Evolutionary conservation across 2,797 vertebrate species (phyloP).

Genomic region (Eremophila alpestris): DNA sequence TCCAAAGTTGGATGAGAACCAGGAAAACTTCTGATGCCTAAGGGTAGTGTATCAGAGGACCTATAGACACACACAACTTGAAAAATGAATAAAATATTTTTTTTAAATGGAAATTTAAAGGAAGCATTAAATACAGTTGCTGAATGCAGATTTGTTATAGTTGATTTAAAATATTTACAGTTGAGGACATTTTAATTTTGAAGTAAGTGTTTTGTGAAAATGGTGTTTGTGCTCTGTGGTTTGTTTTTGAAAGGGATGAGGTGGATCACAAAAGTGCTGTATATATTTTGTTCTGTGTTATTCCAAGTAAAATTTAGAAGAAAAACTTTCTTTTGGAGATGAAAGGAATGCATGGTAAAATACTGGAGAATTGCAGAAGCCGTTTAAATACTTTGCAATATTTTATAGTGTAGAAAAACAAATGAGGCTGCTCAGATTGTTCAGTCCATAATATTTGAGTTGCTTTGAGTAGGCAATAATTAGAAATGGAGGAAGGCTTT

Average conservation of each 20-base stretch:
- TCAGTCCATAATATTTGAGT: background rate
- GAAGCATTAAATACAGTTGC: background rate
- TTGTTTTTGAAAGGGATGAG: background rate
- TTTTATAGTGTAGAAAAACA: background rate
- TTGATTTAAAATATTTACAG: background rate
- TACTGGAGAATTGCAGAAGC: background rate
- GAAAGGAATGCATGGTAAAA: background rate
- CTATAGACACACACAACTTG: conserved; percentile 15
- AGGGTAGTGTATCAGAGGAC: conserved; percentile 53
- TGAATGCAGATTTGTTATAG: background rate
- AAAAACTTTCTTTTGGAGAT: background rate
- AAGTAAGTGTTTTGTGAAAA: background rate
- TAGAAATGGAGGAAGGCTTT: background rate
- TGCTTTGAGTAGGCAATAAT: background rate
- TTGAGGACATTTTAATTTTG: background rate
- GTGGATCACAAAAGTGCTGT: background rate
- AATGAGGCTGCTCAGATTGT: background rate
- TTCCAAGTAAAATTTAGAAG: background rate
- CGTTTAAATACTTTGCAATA: background rate
- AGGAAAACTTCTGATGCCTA: conserved; percentile 67
- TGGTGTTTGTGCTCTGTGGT: background rate
- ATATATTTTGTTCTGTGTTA: background rate
- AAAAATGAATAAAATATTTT: background rate
- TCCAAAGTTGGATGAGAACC: conserved; percentile 66
- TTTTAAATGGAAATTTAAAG: background rate